A percentile compares a stretch with the other conserved stretches of the same genome.
Evolutionary conservation across 2,797 vertebrate species (phyloP).

Genomic region (Sebastes diploproa): DNA sequence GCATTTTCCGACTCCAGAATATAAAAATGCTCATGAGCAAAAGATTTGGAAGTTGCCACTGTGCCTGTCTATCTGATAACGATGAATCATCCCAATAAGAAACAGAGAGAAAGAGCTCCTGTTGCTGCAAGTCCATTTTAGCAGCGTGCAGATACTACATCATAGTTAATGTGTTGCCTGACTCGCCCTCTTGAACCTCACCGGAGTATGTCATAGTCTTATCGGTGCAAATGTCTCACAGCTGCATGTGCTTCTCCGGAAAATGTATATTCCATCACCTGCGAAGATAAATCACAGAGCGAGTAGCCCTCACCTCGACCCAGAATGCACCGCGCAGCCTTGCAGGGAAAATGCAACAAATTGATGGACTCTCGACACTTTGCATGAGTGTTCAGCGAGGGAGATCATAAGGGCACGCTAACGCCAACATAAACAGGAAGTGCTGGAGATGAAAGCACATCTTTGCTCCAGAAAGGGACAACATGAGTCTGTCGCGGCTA

Average conservation of each 20-base stretch:
- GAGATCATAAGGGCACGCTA: slow-evolving; percentile 31
- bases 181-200: slow-evolving; percentile 71
- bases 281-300: slow-evolving; percentile 57
- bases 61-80: slow-evolving; percentile 20
- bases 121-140: slow-evolving; percentile 35
- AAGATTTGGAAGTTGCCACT: slow-evolving; percentile 1
- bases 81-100: slow-evolving; percentile 35
- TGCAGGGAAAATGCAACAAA: background rate
- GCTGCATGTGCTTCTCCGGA: slow-evolving; percentile 56
- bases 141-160: slow-evolving; percentile 55
- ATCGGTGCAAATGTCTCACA: slow-evolving; percentile 59
- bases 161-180: slow-evolving; percentile 65
- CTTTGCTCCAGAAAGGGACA: background rate
- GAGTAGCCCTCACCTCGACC: slow-evolving; percentile 6
- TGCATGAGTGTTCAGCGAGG: background rate
- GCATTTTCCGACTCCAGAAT: background rate
- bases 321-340: slow-evolving; percentile 19
- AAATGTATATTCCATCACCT: slow-evolving; percentile 65
- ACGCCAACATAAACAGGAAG: slow-evolving; percentile 1
- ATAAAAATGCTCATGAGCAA: slow-evolving; percentile 10
- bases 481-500: slow-evolving; percentile 41
- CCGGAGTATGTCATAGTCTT: slow-evolving; percentile 69
- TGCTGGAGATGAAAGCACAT: slow-evolving; percentile 45
- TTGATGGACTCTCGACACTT: slow-evolving; percentile 20
- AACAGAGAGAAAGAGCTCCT: slow-evolving; percentile 5